phyloP scores from a whole-genome alignment of 2,888 invertebrate species.

The Epiblema foenella region DNA sequence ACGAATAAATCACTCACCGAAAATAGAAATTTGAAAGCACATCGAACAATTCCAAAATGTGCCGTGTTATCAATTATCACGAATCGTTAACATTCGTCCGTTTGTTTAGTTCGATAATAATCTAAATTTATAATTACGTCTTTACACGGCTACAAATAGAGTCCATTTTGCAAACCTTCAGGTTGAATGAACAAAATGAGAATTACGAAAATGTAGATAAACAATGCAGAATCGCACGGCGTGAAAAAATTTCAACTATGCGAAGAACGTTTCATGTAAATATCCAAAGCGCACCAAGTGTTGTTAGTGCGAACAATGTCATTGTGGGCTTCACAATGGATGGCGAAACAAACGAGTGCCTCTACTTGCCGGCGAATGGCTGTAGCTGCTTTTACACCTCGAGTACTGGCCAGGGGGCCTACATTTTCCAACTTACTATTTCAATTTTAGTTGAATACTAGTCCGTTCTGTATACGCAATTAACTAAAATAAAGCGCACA shows the following conservation, averaged over 20 bases:
- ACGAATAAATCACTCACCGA: background rate
- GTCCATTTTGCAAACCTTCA: background rate
- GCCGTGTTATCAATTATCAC: background rate
- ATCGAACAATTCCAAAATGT: background rate
- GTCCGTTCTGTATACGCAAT: too few species aligned
- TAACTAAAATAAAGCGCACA: too few species aligned
- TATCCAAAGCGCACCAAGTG: constrained; percentile 16
- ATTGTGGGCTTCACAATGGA: constrained; percentile 32
- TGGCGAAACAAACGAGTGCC: constrained; percentile 33
- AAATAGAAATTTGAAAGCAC: background rate
- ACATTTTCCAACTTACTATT: background rate
- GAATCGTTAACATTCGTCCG: background rate
- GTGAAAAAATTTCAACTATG: constrained; percentile 13
- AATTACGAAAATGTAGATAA: background rate
- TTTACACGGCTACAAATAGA: background rate
- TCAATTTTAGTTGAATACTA: too few species aligned
- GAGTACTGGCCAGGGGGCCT: background rate
- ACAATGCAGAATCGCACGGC: background rate
- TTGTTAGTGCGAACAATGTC: constrained; percentile 35
- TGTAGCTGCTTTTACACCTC: constrained; percentile 7
- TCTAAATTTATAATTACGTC: too few species aligned
- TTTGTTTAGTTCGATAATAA: background rate
- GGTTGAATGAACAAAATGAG: background rate
- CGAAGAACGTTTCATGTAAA: constrained; percentile 22
- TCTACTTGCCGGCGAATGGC: constrained; percentile 35